These are phyloP conservation scores for Grus americana DNA, from an alignment of 2,113 vertebrate genomes.

Conservation along the genomic window DNA sequence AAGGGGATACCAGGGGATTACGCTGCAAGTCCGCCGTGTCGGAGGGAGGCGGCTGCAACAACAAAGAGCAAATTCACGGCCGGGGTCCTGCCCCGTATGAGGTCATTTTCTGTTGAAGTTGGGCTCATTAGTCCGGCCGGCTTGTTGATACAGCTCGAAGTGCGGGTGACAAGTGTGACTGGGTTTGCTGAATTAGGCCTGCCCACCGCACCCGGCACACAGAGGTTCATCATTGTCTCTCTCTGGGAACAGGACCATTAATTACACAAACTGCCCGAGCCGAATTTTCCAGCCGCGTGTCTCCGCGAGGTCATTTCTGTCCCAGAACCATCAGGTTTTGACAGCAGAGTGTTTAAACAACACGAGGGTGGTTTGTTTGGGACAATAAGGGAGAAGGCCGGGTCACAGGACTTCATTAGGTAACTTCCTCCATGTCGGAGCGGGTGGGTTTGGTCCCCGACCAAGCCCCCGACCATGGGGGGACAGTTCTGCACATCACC, in stretches of 20 bases:
- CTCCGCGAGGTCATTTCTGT: slow-evolving; percentile 29
- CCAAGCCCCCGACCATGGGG: background rate
- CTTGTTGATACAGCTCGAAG: slow-evolving; percentile 57
- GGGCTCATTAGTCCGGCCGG: slow-evolving; percentile 48
- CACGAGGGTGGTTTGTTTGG: background rate
- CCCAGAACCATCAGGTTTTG: background rate
- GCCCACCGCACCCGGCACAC: background rate
- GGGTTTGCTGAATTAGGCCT: slow-evolving; percentile 10
- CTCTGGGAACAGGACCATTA: slow-evolving; percentile 41
- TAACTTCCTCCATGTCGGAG: background rate
- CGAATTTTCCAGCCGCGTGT: slow-evolving; percentile 3
- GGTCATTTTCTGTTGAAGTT: slow-evolving; percentile 47
- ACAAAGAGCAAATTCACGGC: slow-evolving; percentile 45
- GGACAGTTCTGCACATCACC: background rate
- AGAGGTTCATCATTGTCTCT: slow-evolving; percentile 38
- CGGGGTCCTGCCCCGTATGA: slow-evolving; percentile 43
- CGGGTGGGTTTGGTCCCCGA: background rate
- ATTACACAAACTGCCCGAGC: background rate
- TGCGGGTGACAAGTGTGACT: slow-evolving; percentile 69
- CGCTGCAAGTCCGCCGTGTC: background rate
- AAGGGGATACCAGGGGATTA: background rate
- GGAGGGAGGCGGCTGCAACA: background rate
- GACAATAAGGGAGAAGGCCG: background rate
- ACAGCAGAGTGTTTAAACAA: slow-evolving; percentile 16
- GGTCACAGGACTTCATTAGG: slow-evolving; percentile 36